phyloP scores from a whole-genome alignment of 2,113 vertebrate species.

The Holacanthus passer region DNA sequence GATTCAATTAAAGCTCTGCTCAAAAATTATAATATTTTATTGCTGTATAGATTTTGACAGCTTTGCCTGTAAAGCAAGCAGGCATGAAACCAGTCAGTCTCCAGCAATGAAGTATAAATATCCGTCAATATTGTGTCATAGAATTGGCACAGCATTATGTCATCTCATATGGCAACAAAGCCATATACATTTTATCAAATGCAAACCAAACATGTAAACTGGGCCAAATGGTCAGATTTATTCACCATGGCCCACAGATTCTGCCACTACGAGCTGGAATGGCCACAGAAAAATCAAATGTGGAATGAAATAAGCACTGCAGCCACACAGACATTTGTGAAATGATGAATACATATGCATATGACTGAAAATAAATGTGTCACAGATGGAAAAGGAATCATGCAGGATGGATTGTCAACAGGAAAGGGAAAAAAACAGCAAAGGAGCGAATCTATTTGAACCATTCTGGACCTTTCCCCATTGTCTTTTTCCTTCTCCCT shows the following conservation, averaged over 20 bases:
- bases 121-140: conserved; percentile 31
- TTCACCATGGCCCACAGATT: conserved; percentile 56
- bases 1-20: not conserved
- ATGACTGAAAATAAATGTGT: conserved; percentile 11
- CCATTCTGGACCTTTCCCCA: conserved; percentile 73
- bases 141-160: conserved; percentile 35
- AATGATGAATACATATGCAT: conserved; percentile 28
- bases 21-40: not conserved
- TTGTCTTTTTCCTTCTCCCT: conserved; percentile 66
- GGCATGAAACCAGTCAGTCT: conserved; percentile 22
- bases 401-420: conserved; percentile 49
- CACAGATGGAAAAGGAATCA: conserved; percentile 36
- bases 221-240: conserved; percentile 60
- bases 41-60: not conserved
- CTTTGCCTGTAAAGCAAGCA: conserved; percentile 27
- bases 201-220: conserved; percentile 45
- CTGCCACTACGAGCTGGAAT: conserved; percentile 34
- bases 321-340: conserved; percentile 13
- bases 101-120: conserved; percentile 23
- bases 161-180: conserved; percentile 21
- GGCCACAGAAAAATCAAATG: conserved; percentile 41
- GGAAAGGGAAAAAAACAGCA: conserved; percentile 40
- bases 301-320: conserved; percentile 36
- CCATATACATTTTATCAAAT: conserved; percentile 15
- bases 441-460: conserved; percentile 54